Evolutionary conservation across 2,888 invertebrate species (phyloP).

Genomic region (Ochropacha duplaris): DNA sequence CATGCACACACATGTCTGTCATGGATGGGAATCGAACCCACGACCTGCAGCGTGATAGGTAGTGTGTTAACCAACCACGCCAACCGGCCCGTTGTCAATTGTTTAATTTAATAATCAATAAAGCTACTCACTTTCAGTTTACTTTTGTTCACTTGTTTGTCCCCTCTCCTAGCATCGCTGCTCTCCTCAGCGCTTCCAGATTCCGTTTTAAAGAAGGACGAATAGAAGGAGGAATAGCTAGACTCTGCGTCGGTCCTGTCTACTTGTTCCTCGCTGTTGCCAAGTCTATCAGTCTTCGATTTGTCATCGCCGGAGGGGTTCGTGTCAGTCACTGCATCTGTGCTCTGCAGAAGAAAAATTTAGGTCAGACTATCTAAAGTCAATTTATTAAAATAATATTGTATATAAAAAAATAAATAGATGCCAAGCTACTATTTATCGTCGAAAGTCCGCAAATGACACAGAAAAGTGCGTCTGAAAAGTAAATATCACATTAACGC

Average conservation of each 20-base stretch:
- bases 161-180: slow-evolving; percentile 43
- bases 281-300: slow-evolving; percentile 11
- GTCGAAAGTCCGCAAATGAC: too few relatives aligned
- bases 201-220: slow-evolving; percentile 87
- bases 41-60: too few relatives aligned
- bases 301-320: slow-evolving; percentile 14
- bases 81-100: too few relatives aligned
- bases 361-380: too few relatives aligned
- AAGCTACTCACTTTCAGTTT: neutral
- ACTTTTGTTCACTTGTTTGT: slow-evolving; percentile 17
- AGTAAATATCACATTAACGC: too few relatives aligned
- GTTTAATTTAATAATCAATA: neutral
- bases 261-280: slow-evolving; percentile 39
- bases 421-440: too few relatives aligned
- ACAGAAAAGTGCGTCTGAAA: too few relatives aligned
- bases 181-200: slow-evolving; percentile 69
- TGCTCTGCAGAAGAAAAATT: slow-evolving; percentile 36
- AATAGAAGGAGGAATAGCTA: slow-evolving; percentile 87
- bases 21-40: too few relatives aligned
- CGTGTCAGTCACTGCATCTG: slow-evolving; percentile 24
- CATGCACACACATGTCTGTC: too few relatives aligned
- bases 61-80: too few relatives aligned
- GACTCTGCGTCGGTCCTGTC: slow-evolving; percentile 75
- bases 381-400: too few relatives aligned
- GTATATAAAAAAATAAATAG: too few relatives aligned